A percentile compares a stretch with the other conserved stretches of the same genome.
These are phyloP conservation scores for Serilophus lunatus DNA, from an alignment of 2,113 vertebrate species.

Conservation along the genomic window DNA sequence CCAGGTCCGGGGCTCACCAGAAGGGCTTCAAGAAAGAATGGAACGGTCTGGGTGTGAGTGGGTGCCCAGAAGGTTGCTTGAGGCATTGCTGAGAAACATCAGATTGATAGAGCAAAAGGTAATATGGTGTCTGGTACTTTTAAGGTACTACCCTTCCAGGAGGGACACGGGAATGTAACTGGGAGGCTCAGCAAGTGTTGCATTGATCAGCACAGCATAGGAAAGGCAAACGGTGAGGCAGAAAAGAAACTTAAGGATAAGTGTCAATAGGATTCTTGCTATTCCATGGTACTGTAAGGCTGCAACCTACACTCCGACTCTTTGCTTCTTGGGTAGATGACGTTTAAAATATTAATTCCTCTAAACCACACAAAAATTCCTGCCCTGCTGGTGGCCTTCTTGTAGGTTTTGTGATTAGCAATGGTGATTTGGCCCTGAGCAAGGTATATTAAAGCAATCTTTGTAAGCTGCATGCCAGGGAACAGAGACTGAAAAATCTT, in stretches of 20 bases:
- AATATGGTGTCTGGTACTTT: neutral
- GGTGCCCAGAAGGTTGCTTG: neutral
- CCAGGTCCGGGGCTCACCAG: neutral
- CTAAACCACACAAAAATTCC: neutral
- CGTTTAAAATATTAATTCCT: neutral
- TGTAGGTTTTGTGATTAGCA: constrained; percentile 29
- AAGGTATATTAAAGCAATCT: constrained; percentile 30
- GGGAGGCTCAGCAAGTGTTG: neutral
- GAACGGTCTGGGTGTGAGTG: neutral
- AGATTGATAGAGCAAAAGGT: neutral
- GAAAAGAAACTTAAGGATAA: neutral
- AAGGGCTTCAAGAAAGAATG: neutral
- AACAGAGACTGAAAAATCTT: constrained; percentile 43
- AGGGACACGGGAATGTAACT: neutral
- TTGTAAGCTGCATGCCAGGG: constrained; percentile 38
- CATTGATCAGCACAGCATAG: neutral
- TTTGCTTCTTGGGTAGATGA: neutral
- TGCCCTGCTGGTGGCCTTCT: constrained; percentile 4
- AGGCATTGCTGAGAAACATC: neutral
- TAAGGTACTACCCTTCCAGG: neutral
- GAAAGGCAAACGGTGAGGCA: neutral
- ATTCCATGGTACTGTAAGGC: neutral
- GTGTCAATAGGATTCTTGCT: neutral
- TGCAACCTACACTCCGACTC: neutral
- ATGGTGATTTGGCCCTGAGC: constrained; percentile 10